Evolutionary conservation across 2,888 invertebrate genomes (phyloP).

Genomic region (Hemithea aestivaria): DNA sequence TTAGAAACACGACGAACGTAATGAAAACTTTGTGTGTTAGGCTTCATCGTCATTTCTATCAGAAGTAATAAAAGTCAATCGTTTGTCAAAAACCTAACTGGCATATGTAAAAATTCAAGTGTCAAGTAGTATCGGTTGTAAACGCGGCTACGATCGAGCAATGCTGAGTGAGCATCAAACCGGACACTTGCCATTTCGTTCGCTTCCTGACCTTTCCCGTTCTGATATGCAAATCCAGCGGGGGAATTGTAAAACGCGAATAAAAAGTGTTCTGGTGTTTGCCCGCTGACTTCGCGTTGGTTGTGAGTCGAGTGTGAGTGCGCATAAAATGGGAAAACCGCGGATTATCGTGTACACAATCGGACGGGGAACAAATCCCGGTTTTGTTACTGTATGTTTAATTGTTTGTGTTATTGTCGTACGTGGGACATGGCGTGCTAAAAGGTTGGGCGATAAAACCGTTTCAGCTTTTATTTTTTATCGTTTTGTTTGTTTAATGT

Average conservation of each 20-base stretch:
- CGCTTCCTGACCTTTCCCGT: conserved; percentile 78
- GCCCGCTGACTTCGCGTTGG: conserved; percentile 69
- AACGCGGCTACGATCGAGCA: conserved; percentile 46
- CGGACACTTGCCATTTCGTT: conserved; percentile 75
- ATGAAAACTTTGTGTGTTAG: too few species aligned
- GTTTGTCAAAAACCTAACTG: too few species aligned
- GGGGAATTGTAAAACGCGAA: conserved; percentile 73
- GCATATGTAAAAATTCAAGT: too few species aligned
- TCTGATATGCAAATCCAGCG: conserved; percentile 75
- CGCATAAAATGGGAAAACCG: conserved; percentile 64
- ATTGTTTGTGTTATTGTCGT: conserved; percentile 17
- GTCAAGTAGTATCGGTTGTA: conserved; percentile 14
- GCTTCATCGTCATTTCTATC: too few species aligned
- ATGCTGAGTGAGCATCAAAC: conserved; percentile 70
- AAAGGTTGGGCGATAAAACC: conserved; percentile 10
- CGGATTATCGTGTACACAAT: conserved; percentile 19
- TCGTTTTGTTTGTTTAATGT: too few species aligned
- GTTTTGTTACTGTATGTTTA: conserved; percentile 18
- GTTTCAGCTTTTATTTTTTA: background rate
- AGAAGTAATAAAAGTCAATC: too few species aligned
- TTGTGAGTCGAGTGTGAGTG: conserved; percentile 62
- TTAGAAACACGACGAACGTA: too few species aligned
- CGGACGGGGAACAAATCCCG: conserved; percentile 13
- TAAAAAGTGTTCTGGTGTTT: conserved; percentile 76
- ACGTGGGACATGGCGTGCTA: conserved; percentile 4